A percentile compares a stretch with the other conserved stretches of the same genome.
Conservation (phyloP, 1,140 invertebrate species). For the Drosophila burlai region DNA sequence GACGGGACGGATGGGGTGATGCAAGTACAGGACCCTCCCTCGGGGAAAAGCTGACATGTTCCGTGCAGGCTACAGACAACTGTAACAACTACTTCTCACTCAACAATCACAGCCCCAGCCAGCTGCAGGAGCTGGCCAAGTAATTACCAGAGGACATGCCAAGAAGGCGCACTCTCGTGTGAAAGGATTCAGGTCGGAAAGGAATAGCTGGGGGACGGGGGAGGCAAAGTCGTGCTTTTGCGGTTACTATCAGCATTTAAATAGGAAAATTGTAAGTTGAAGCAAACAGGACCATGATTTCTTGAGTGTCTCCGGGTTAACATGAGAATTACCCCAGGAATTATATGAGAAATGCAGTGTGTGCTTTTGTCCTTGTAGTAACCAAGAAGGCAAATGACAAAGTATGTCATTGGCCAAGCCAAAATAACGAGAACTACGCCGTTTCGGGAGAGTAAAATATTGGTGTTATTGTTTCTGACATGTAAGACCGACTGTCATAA, state of each 20-base stretch:
- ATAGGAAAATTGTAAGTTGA: constrained; percentile 51
- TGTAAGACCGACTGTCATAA: constrained; percentile 70
- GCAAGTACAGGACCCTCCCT: constrained; percentile 16
- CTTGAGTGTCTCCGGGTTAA: constrained; percentile 13
- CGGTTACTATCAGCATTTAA: constrained; percentile 42
- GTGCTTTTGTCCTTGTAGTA: constrained; percentile 39
- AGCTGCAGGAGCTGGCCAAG: constrained; percentile 36
- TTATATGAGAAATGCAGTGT: constrained; percentile 7
- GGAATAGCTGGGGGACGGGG: background rate
- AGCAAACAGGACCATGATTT: constrained; percentile 50
- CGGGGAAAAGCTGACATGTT: constrained; percentile 43
- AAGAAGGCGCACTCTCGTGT: constrained; percentile 41
- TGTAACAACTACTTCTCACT: constrained; percentile 66
- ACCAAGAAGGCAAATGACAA: constrained; percentile 51
- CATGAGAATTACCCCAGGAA: constrained; percentile 37
- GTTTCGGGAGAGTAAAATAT: constrained; percentile 14
- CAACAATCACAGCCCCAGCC: constrained; percentile 53
- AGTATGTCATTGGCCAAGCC: constrained; percentile 64
- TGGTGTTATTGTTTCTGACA: constrained; percentile 44
- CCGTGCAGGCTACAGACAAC: constrained; percentile 50
- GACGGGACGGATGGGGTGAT: background rate
- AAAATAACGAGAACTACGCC: constrained; percentile 26
- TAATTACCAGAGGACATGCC: constrained; percentile 75
- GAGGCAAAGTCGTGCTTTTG: background rate
- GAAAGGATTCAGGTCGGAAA: constrained; percentile 11